These are phyloP conservation scores for Drosophila mayri DNA, from an alignment of 1,140 invertebrate genomes.

Conservation along the genomic window DNA sequence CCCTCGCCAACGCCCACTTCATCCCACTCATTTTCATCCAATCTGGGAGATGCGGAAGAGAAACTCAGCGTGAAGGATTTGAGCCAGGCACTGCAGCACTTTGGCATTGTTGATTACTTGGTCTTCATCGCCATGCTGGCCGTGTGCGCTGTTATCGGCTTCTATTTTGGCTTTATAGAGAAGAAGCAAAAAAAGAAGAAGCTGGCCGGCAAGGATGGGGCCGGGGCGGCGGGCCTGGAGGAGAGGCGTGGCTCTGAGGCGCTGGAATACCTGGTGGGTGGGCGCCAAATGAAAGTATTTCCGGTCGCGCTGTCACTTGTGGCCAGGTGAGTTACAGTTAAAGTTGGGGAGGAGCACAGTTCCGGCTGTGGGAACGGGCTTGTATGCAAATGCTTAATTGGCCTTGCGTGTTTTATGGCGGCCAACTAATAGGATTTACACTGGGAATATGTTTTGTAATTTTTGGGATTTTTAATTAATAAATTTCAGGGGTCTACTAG, in stretches of 20 bases:
- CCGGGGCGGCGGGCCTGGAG: constrained; percentile 82
- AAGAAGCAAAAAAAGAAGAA: constrained; percentile 84
- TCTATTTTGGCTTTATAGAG: constrained; percentile 90
- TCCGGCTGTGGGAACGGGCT: background rate
- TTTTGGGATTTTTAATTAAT: too few species aligned
- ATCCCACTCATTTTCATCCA: constrained; percentile 18
- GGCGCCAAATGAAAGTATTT: constrained; percentile 92
- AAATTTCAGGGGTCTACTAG: background rate
- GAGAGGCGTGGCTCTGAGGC: constrained; percentile 85
- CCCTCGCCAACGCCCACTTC: constrained; percentile 13
- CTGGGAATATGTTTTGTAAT: background rate
- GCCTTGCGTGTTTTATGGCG: constrained; percentile 7
- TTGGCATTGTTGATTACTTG: constrained; percentile 89
- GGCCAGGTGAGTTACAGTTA: constrained; percentile 88
- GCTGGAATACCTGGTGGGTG: constrained; percentile 93
- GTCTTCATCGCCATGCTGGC: constrained; percentile 90
- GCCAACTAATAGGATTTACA: constrained; percentile 2
- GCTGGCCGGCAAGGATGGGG: constrained; percentile 52
- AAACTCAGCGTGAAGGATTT: constrained; percentile 85
- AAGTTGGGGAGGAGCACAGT: background rate
- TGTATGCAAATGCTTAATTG: constrained; percentile 58
- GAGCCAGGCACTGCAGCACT: constrained; percentile 86
- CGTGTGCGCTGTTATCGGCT: constrained; percentile 88
- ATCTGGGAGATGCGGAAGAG: constrained; percentile 24
- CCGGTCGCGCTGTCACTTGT: constrained; percentile 93